A percentile compares a stretch with the other conserved stretches of the same genome.
phyloP scores from a whole-genome alignment of 2,113 vertebrate species.

The Mionectes macconnelli region DNA sequence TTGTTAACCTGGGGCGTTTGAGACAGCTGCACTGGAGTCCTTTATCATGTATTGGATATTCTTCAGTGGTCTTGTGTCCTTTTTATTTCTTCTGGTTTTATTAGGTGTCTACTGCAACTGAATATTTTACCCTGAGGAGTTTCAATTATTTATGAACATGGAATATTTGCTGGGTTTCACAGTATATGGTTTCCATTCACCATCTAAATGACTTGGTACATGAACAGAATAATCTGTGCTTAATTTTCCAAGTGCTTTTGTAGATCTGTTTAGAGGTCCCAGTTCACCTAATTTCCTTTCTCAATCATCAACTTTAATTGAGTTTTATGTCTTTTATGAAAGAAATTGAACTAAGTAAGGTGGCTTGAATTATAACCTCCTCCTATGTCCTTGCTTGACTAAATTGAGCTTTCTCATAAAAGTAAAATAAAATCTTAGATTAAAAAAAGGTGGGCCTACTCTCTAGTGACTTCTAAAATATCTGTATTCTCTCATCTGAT shows the following conservation, averaged over 20 bases:
- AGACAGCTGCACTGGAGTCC: not conserved
- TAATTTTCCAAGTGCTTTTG: not conserved
- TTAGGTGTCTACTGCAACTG: conserved; percentile 7
- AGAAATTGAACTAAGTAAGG: not conserved
- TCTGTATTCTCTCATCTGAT: not conserved
- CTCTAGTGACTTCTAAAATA: not conserved
- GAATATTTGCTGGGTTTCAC: conserved; percentile 32
- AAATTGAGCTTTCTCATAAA: not conserved
- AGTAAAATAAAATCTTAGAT: not conserved
- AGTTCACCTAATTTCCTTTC: not conserved
- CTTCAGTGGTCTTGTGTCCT: not conserved
- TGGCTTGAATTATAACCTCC: not conserved
- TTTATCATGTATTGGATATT: not conserved
- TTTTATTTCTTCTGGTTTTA: conserved; percentile 30
- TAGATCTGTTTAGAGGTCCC: not conserved
- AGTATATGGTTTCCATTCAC: conserved; percentile 29
- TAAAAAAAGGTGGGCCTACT: not conserved
- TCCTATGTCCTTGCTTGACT: not conserved
- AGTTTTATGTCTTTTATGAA: not conserved
- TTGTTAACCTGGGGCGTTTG: not conserved
- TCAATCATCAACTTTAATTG: not conserved
- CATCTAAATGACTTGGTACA: conserved; percentile 12
- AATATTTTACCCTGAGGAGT: conserved; percentile 33
- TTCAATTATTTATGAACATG: conserved; percentile 50
- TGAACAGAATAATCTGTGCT: conserved; percentile 2